Conservation (phyloP, 2,888 invertebrate genomes). For the Temnothorax ravouxi region DNA sequence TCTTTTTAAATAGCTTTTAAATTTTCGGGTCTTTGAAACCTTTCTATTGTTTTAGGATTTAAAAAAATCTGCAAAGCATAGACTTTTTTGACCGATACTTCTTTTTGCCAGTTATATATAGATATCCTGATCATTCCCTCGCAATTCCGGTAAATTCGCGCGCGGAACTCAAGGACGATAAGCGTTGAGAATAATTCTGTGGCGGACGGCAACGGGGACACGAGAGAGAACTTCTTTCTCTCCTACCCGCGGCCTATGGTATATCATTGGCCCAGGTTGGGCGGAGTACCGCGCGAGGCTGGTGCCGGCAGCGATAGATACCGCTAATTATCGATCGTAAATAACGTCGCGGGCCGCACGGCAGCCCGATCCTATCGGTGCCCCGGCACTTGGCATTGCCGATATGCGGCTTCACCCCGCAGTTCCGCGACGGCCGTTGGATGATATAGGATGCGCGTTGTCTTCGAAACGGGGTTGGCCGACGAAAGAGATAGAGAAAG, state of each 20-base stretch:
- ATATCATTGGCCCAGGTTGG: constrained; percentile 82
- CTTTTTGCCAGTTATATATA: background rate
- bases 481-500: constrained; percentile 30
- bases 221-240: constrained; percentile 18
- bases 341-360: constrained; percentile 83
- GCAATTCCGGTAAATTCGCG: constrained; percentile 17
- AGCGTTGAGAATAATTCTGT: constrained; percentile 54
- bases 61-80: background rate
- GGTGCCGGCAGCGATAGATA: constrained; percentile 87
- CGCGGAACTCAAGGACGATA: background rate
- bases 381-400: constrained; percentile 58
- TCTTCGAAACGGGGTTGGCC: constrained; percentile 68
- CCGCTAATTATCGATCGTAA: constrained; percentile 87
- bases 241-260: constrained; percentile 71
- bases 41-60: background rate
- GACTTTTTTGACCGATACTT: background rate
- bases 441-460: constrained; percentile 75
- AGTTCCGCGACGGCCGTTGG: constrained; percentile 72
- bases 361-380: constrained; percentile 82
- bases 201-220: constrained; percentile 56
- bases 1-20: background rate
- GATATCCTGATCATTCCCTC: background rate
- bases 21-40: background rate
- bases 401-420: constrained; percentile 63
- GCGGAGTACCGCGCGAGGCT: constrained; percentile 80